Evolutionary conservation across 2,888 invertebrate species (phyloP), one percentile per base, ranked within the genome.

Genomic region (Epistrophella euchroma): DNA sequence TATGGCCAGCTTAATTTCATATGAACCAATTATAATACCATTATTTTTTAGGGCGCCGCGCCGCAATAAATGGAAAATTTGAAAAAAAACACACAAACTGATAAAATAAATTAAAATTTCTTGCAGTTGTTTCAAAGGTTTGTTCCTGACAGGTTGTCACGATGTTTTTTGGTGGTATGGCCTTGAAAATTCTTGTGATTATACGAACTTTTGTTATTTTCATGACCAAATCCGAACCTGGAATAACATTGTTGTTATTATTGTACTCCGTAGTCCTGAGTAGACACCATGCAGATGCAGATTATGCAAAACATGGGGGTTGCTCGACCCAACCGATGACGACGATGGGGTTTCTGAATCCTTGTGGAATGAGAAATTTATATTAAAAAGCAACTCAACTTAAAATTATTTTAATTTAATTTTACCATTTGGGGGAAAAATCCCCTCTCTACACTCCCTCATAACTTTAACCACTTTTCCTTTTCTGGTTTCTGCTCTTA

Each of bases 321-420:
- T 22, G 28, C 10, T 73, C 37, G 10, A 52, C 55, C 13, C 4
- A 17, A n/a, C 45, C 50, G 11, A 45, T 17, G 7, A 45, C 47
- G 13, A 55, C 58, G 28, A 45, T 43, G 66, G 32, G 32, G 56
- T 56, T 56, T 56, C 32, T 47, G 32, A 47, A 35, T 66, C 6
- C 22, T 2, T 17, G 5, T 7, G 47, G 47, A 60, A 83, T n/a
- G 73, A 25, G 52, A 60, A 40, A 68, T 73, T 78, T 74, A 78
- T 83, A 83, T 83, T 78, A 83, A 83, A 78, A 83, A 83, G 70
- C 78, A 70, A 83, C 83, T 77, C 77, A 77, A 82, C 77, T 83
- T 68, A 70, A 83, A 83, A 83, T 78, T 74, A 78, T 83, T 83
- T 83, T 78, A 83, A 83, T 83, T 78, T 83, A 78, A 83, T 83